A percentile compares a stretch with the other conserved stretches of the same genome.
Evolutionary conservation across 2,888 invertebrate genomes (phyloP).

Genomic region (Parnassius orleans): DNA sequence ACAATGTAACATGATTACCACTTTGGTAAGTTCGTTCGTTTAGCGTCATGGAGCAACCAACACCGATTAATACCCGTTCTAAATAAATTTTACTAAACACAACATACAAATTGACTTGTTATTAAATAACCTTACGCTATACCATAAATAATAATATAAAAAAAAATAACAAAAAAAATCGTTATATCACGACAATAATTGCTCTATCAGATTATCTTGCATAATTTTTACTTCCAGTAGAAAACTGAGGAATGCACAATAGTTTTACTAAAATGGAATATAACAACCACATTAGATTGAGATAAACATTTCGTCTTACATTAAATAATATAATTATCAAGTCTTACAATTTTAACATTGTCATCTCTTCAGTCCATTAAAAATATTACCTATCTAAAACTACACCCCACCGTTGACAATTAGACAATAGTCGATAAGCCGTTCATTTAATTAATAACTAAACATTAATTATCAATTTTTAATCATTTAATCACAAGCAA

Average conservation of each 20-base stretch:
- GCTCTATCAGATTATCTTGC: too few species aligned
- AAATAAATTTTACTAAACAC: not conserved
- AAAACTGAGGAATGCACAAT: slow-evolving; percentile 5
- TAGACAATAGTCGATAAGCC: too few species aligned
- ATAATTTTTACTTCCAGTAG: too few species aligned
- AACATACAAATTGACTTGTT: not conserved
- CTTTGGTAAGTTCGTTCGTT: not conserved
- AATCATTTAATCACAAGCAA: too few species aligned
- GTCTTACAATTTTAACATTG: not conserved
- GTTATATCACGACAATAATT: not conserved
- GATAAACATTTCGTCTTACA: not conserved
- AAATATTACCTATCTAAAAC: slow-evolving; percentile 23
- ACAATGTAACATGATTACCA: not conserved
- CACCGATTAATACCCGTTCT: not conserved
- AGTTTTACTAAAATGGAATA: not conserved
- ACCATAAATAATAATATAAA: not conserved
- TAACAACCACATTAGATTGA: not conserved
- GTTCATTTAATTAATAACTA: too few species aligned
- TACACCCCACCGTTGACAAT: slow-evolving; percentile 5
- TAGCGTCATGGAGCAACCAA: not conserved
- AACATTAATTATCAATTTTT: too few species aligned
- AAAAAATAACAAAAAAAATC: not conserved
- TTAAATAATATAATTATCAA: not conserved
- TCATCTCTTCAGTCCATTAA: not conserved
- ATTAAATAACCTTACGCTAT: not conserved